Percentiles rank a stretch among this genome's conserved stretches.
These are phyloP conservation scores for Globodera rostochiensis DNA, from an alignment of 1,140 invertebrate genomes.

Conservation along the genomic window DNA sequence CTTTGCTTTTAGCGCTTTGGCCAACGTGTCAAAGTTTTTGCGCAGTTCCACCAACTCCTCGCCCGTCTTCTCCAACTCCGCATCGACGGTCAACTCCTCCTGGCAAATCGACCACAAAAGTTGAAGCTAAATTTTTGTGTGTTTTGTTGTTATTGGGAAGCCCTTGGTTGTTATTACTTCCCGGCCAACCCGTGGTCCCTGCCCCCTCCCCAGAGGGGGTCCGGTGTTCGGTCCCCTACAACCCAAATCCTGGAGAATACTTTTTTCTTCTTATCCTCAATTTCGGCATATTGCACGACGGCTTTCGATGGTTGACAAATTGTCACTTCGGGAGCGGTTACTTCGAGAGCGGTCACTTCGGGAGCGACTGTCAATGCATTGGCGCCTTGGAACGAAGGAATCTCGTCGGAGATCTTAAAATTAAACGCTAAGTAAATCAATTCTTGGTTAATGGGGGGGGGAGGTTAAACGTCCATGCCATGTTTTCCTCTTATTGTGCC, in stretches of 20 bases:
- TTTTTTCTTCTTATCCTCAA: slow-evolving; percentile 23
- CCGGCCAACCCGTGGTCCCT: too few relatives aligned
- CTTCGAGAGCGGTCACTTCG: neutral
- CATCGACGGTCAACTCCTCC: slow-evolving; percentile 22
- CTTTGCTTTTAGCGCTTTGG: neutral
- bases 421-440: neutral
- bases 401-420: slow-evolving; percentile 20
- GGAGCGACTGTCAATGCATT: neutral
- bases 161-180: too few relatives aligned
- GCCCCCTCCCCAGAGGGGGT: too few relatives aligned
- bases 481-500: too few relatives aligned
- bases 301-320: neutral
- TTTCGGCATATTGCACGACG: neutral
- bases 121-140: neutral
- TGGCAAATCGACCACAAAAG: slow-evolving; percentile 23
- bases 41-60: slow-evolving; percentile 8
- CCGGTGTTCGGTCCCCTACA: neutral
- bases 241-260: neutral
- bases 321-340: neutral
- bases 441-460: too few relatives aligned
- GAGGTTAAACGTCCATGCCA: too few relatives aligned
- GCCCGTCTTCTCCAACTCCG: slow-evolving; percentile 3
- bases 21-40: slow-evolving; percentile 12
- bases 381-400: slow-evolving; percentile 7
- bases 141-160: too few relatives aligned